Base-by-base conservation (phyloP, 2,888 invertebrate species). In the Apocheima hispidaria region DNA sequence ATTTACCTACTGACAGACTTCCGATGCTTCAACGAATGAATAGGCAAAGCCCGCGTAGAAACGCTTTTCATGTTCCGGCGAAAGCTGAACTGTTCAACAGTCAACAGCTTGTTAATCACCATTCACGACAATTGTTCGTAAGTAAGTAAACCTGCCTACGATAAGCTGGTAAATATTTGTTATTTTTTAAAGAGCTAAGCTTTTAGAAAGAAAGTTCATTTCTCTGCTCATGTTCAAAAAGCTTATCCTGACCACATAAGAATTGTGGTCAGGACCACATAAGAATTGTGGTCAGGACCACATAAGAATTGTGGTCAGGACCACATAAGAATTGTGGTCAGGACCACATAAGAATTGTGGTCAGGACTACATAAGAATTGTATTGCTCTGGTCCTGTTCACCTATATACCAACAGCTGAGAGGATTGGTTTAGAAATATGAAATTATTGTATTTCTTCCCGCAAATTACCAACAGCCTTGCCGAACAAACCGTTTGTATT, bases 31-130 rank as follows among this genome's bases (percentile, higher is more conserved):
- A 30, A 50, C 28, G 50, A n/a, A 55, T 30, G 48, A 41, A 58
- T 33, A 54, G 40, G 16, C 3, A 44, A 63, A 62, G 57, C 58
- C 56, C 48, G 49, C 44, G 46, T 62, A 58, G 65, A 66, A 68
- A 68, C 61, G 61, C 46, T 59, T 66, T 64, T 66, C 64, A 66
- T 66, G 52, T 26, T 14, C 43, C 58, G 57, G 66, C 63, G 69
- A 70, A 70, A 70, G 68, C 68, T 57, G 58, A 69, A 65, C 60
- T 57, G 59, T 30, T 55, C 64, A 67, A 67, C 60, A 57, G 63
- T 20, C 18, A 40, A 67, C 63, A 52, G 58, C 59, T 46, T 60
- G 38, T 64, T 60, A 60, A 54, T 58, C 60, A 65, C 60, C 63
- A 46, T 64, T 51, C 46, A 60, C 67, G 56, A 69, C 67, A 69